phyloP scores from a whole-genome alignment of 2,888 invertebrate genomes.

The Octonoba sinensis region DNA sequence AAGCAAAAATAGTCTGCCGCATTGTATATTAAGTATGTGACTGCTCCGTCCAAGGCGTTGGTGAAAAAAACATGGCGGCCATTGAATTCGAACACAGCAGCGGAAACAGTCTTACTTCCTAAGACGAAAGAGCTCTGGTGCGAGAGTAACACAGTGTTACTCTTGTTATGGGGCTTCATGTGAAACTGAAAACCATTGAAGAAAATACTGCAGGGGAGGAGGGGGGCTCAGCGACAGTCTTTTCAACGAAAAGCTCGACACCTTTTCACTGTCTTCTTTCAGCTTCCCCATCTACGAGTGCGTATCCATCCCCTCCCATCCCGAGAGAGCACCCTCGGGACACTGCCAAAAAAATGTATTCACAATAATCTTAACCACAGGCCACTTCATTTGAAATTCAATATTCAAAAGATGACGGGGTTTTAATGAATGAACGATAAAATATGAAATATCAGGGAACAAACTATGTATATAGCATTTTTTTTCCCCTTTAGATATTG shows the following conservation, averaged over 20 bases:
- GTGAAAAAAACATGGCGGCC: conserved; percentile 37
- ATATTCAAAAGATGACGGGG: conserved; percentile 18
- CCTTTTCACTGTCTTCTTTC: conserved; percentile 54
- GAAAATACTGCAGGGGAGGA: conserved; percentile 40
- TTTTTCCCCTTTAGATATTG: background rate
- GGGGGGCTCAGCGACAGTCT: conserved; percentile 14
- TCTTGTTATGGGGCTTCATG: conserved; percentile 40
- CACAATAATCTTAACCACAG: conserved; percentile 23
- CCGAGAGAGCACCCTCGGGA: background rate
- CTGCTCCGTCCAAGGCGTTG: conserved; percentile 48
- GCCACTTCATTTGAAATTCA: background rate
- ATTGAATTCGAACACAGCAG: conserved; percentile 41
- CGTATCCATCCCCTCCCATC: background rate
- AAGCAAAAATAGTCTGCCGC: conserved; percentile 56
- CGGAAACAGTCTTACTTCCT: conserved; percentile 62
- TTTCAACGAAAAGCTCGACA: conserved; percentile 58
- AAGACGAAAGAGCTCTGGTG: too few relatives aligned
- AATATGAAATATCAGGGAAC: too few relatives aligned
- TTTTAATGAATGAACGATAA: conserved; percentile 9
- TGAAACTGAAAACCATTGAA: conserved; percentile 60
- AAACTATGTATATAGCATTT: too few relatives aligned
- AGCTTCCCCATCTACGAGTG: background rate
- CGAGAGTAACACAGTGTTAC: conserved; percentile 51
- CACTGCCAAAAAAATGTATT: background rate
- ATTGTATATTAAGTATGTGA: conserved; percentile 63